Evolutionary conservation across 2,113 vertebrate species (phyloP).

Genomic region (Rhinoptilus africanus): DNA sequence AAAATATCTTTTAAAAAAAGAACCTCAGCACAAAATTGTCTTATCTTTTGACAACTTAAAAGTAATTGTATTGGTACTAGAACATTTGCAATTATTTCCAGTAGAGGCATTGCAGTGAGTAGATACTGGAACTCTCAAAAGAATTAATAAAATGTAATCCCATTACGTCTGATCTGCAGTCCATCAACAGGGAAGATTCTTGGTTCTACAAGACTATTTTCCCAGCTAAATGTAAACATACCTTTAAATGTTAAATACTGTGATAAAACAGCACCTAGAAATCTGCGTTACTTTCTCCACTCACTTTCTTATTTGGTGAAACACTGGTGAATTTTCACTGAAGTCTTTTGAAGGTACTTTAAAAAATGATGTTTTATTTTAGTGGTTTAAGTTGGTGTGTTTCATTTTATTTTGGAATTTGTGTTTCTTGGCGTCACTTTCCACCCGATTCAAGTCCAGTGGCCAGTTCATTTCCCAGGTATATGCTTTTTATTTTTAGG

Average conservation of each 20-base stretch:
- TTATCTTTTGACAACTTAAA: neutral
- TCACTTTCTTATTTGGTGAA: neutral
- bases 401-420: neutral
- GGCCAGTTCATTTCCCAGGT: neutral
- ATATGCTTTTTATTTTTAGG: neutral
- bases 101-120: neutral
- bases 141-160: neutral
- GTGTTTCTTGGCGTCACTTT: neutral
- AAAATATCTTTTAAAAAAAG: neutral
- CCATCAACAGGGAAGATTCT: neutral
- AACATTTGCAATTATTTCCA: neutral
- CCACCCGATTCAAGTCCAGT: neutral
- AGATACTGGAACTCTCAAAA: neutral
- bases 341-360: neutral
- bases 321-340: neutral
- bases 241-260: neutral
- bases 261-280: neutral
- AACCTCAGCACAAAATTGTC: neutral
- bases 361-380: neutral
- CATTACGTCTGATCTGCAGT: neutral
- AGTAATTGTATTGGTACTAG: neutral
- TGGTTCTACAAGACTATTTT: neutral
- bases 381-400: neutral
- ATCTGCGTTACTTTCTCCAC: neutral
- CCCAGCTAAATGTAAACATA: neutral